These are phyloP conservation scores for Sakesphorus luctuosus DNA, from an alignment of 2,113 vertebrate genomes.

Conservation along the genomic window DNA sequence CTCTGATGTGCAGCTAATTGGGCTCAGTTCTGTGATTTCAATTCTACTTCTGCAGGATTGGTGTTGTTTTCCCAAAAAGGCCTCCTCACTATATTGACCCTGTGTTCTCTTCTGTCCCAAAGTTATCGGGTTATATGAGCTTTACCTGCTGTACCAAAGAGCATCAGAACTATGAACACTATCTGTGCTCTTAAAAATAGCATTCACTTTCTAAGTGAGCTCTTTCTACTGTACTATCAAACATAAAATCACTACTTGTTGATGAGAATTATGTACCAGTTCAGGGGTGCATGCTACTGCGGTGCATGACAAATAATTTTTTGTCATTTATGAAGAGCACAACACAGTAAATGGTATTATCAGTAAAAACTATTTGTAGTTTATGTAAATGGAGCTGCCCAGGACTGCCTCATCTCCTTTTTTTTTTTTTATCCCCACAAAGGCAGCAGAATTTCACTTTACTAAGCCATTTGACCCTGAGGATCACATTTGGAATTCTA, in stretches of 20 bases:
- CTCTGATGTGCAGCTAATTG: neutral
- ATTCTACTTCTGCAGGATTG: neutral
- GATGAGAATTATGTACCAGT: neutral
- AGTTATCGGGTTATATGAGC: neutral
- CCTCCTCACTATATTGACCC: neutral
- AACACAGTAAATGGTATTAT: neutral
- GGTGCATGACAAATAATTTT: neutral
- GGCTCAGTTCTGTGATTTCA: neutral
- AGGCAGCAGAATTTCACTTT: conserved; percentile 2
- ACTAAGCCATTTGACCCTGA: conserved; percentile 30
- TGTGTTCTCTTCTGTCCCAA: neutral
- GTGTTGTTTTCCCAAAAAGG: neutral
- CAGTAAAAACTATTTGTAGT: conserved; percentile 11
- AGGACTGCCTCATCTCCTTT: neutral
- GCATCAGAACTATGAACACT: neutral
- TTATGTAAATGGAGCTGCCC: conserved; percentile 25
- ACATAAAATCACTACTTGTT: neutral
- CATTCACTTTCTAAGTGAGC: neutral
- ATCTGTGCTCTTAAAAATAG: neutral
- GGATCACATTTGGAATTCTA: conserved; percentile 51
- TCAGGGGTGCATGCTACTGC: too few species aligned
- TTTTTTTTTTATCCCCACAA: neutral
- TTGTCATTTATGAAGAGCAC: neutral
- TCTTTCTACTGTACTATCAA: neutral
- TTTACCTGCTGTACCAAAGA: neutral